phyloP scores from a whole-genome alignment of 2,888 invertebrate genomes.

The Amorpha juglandis region DNA sequence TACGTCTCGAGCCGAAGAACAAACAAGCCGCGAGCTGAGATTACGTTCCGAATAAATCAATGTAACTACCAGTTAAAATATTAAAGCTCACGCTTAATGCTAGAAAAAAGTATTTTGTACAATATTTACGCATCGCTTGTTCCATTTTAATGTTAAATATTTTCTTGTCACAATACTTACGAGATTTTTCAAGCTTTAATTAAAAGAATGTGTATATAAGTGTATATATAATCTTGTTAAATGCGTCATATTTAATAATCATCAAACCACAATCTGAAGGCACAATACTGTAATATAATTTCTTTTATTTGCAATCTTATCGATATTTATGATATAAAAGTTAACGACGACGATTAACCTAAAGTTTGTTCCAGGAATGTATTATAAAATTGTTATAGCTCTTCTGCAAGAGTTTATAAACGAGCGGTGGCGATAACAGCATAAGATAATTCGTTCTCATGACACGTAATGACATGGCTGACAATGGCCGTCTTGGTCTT shows the following conservation, averaged over 20 bases:
- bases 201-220: too few species aligned
- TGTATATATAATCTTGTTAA: too few species aligned
- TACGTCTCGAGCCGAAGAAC: conserved; percentile 80
- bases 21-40: conserved; percentile 82
- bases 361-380: conserved; percentile 71
- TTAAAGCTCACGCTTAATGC: conserved; percentile 83
- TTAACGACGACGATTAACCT: conserved; percentile 64
- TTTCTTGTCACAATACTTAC: neutral
- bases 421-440: conserved; percentile 76
- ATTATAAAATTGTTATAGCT: conserved; percentile 71
- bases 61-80: conserved; percentile 84
- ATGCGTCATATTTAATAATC: neutral
- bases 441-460: conserved; percentile 60
- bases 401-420: conserved; percentile 79
- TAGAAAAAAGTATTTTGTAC: conserved; percentile 55
- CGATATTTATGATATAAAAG: conserved; percentile 35
- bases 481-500: too few species aligned
- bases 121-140: neutral
- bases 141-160: neutral
- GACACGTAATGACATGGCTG: too few species aligned
- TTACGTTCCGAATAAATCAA: conserved; percentile 82
- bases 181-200: neutral
- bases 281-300: neutral
- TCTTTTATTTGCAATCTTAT: conserved; percentile 12
- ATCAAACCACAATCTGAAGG: neutral